Base-by-base conservation (phyloP, 1,140 invertebrate species). In the Antheraea mylitta region DNA sequence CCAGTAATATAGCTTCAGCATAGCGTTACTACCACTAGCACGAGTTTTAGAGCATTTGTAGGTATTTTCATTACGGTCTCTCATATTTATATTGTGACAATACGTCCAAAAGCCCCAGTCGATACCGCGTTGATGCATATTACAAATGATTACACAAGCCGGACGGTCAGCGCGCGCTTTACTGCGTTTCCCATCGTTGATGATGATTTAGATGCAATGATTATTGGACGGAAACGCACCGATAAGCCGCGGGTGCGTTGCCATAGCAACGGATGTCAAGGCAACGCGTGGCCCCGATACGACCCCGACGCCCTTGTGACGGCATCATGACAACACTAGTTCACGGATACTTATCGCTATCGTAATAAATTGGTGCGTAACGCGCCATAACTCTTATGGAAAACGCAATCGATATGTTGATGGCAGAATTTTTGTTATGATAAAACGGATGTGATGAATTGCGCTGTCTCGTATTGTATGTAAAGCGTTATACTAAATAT, bases 161-260 rank as follows among this genome's bases (percentile, higher is more conserved):
- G 80, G 84, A 78, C 83, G 85, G 83, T 88, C 87, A 85, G 82
- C 76, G 80, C 76, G 79, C 83, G 77, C 85, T 87, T 85, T 86
- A 87, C 79, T 81, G 69, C 78, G 73, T 73, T 87, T 87, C 80
- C 81, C 82, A 82, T 63, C 76, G 65, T 79, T 89, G 89, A 91
- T 89, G 87, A 87, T 91, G 89, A 91, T 91, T 91, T 88, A 91
- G 86, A 89, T 89, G 89, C 86, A 85, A 83, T 82, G 77, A 86
- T 80, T 82, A 86, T 87, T 77, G 82, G 82, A 70, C 85, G 87
- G 86, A 86, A 87, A 77, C 76, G 73, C 70, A 64, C 69, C 80
- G 82, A 86, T 86, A 85, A 81, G 83, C 74, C 77, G 78, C 81
- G 80, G 81, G 77, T 64, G 64, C 71, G 87, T 87, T 74, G 76